These are phyloP conservation scores for Drosophila rubida DNA, from an alignment of 2,888 invertebrate species.

Conservation along the genomic window DNA sequence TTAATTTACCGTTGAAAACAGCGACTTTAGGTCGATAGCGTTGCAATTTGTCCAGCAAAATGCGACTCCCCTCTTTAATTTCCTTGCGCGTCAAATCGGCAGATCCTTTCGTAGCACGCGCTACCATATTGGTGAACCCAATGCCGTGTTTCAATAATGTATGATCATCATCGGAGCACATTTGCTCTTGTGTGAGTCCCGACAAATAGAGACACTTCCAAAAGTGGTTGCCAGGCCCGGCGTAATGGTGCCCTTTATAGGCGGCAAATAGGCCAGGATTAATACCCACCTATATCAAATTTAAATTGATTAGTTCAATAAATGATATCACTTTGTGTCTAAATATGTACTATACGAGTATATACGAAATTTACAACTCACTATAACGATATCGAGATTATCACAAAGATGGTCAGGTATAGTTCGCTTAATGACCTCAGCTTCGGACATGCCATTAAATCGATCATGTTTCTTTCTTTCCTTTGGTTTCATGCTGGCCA, in stretches of 20 bases:
- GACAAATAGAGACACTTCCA: slow-evolving; percentile 99
- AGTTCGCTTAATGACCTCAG: slow-evolving; percentile 96
- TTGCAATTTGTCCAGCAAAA: slow-evolving; percentile 94
- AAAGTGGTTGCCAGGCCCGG: slow-evolving; percentile 99
- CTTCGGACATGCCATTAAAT: slow-evolving; percentile 98
- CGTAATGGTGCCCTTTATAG: slow-evolving; percentile 99
- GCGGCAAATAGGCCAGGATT: slow-evolving; percentile 99
- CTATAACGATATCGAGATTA: slow-evolving; percentile 99
- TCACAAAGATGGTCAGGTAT: slow-evolving; percentile 97
- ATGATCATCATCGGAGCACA: slow-evolving; percentile 98
- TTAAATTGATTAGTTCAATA: not conserved
- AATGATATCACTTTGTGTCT: not conserved
- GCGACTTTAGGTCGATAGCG: slow-evolving; percentile 98
- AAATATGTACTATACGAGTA: not conserved
- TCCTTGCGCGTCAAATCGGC: slow-evolving; percentile 97
- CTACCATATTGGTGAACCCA: slow-evolving; percentile 99
- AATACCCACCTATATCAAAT: slow-evolving; percentile 93
- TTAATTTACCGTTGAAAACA: slow-evolving; percentile 99
- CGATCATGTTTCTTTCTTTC: slow-evolving; percentile 97
- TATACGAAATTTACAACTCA: slow-evolving; percentile 89
- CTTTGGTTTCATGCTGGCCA: slow-evolving; percentile 85
- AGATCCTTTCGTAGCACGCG: slow-evolving; percentile 97
- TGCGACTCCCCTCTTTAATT: slow-evolving; percentile 96
- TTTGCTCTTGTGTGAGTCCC: slow-evolving; percentile 96
- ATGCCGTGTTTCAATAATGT: slow-evolving; percentile 97